Evolutionary conservation across 2,113 vertebrate species (phyloP).

Genomic region (Sapayoa aenigma): DNA sequence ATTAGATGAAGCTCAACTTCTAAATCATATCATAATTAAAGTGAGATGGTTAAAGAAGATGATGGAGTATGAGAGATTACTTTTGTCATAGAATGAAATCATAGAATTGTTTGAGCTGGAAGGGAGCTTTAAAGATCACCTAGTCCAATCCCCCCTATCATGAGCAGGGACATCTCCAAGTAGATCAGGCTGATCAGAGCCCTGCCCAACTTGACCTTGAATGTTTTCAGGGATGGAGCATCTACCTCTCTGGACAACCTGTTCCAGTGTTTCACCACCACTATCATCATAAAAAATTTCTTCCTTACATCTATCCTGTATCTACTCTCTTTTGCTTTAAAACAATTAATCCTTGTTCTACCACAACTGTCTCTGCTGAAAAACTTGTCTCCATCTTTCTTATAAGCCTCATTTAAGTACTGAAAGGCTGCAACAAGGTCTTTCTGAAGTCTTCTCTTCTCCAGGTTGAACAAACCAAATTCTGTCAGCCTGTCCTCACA

Average conservation of each 20-base stretch:
- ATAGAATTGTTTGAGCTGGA: neutral
- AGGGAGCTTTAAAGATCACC: neutral
- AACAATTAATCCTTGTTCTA: neutral
- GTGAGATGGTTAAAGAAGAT: neutral
- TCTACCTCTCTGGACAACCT: neutral
- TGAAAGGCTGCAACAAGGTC: neutral
- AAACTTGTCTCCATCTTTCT: neutral
- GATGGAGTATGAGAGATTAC: neutral
- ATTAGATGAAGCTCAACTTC: neutral
- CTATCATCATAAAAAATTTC: accelerated
- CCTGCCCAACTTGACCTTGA: neutral
- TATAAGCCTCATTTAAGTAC: neutral
- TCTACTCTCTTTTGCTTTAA: neutral
- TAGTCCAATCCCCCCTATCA: neutral
- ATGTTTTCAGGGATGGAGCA: accelerated
- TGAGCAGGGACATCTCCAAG: neutral
- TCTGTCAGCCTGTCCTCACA: neutral
- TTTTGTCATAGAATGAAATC: neutral
- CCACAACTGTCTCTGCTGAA: neutral
- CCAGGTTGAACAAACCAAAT: neutral
- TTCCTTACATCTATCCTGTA: neutral
- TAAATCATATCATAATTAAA: neutral
- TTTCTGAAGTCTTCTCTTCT: neutral
- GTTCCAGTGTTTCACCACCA: neutral
- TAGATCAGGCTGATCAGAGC: neutral